Conservation (phyloP, 2,797 vertebrate species). For the Leucoraja ocellata region DNA sequence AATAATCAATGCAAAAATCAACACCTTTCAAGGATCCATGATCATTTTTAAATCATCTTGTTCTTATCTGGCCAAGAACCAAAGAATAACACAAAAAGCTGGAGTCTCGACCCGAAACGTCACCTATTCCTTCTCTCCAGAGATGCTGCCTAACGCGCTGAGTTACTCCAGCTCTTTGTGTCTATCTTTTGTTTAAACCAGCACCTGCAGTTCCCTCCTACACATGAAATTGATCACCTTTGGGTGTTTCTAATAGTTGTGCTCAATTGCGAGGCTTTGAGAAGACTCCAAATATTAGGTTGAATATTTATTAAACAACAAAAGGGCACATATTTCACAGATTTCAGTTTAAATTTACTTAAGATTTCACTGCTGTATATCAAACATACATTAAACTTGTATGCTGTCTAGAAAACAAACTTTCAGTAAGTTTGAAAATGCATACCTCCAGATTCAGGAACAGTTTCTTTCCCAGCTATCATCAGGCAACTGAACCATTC, state of each 20-base stretch:
- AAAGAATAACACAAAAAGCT: too few species aligned
- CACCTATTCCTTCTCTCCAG: too few species aligned
- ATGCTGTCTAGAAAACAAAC: not conserved
- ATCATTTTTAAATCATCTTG: not conserved
- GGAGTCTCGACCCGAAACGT: too few species aligned
- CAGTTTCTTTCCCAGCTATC: too few species aligned
- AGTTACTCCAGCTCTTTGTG: too few species aligned
- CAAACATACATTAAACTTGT: not conserved
- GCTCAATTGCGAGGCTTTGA: not conserved
- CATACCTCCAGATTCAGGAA: too few species aligned
- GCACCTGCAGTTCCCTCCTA: too few species aligned
- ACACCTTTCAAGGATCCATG: not conserved
- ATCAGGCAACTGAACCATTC: too few species aligned
- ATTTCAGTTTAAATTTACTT: not conserved
- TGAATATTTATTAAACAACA: not conserved
- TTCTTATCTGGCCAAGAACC: too few species aligned
- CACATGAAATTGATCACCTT: not conserved
- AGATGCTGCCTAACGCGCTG: too few species aligned
- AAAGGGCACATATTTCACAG: not conserved
- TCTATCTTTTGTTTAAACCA: too few species aligned
- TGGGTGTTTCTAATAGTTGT: not conserved
- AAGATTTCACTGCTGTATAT: not conserved
- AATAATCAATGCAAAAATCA: not conserved
- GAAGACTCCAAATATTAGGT: not conserved
- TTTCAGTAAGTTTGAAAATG: not conserved